Base-by-base conservation (phyloP, 2,888 invertebrate genomes). In the Lasioglossum lativentre region DNA sequence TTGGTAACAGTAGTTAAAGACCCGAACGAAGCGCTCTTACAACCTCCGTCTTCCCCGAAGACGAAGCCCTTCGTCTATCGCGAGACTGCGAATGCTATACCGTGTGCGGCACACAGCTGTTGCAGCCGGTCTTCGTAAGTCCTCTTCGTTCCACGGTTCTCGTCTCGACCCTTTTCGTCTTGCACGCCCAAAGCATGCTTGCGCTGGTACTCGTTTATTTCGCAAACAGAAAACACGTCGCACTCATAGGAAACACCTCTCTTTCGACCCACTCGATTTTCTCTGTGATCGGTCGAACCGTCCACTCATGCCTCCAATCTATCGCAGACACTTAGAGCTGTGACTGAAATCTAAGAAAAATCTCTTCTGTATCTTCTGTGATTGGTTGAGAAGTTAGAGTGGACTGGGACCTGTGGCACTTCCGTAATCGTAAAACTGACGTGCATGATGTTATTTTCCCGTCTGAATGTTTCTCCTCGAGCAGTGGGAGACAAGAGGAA, bases 101-200 rank as follows among this genome's bases (percentile, higher is more conserved):
- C 42, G 70, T 40, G 76, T 80, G 81, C 86, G 77, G 75, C 71
- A 78, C 86, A 56, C 56, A 78, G 78, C 82, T 75, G 78, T 68
- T 77, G 82, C 85, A 80, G 83, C 72, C 89, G 78, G 85, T 85
- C 79, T 77, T 90, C 83, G 90, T 90, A 90, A 90, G 90, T 90
- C 79, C 83, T 80, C 45, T 40, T 34, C 40, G 74, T 79, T 75
- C 68, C 63, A 75, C 74, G 75, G 80, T 76, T 75, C 59, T 56
- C 75, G 70, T 72, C 73, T 81, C 72, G 78, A 71, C 40, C 63
- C 38, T 79, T 12, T 91, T 82, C 74, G 83, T 92, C 91, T 93
- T 91, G 94, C 93, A 93, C 92, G 93, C 85, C 73, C 80, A 89
- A n/a, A 84, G 94, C 94, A 93, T 94, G 93, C 78, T 70, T 87